These are phyloP conservation scores for Parnassius orleans DNA, from an alignment of 2,888 invertebrate species.

Conservation along the genomic window DNA sequence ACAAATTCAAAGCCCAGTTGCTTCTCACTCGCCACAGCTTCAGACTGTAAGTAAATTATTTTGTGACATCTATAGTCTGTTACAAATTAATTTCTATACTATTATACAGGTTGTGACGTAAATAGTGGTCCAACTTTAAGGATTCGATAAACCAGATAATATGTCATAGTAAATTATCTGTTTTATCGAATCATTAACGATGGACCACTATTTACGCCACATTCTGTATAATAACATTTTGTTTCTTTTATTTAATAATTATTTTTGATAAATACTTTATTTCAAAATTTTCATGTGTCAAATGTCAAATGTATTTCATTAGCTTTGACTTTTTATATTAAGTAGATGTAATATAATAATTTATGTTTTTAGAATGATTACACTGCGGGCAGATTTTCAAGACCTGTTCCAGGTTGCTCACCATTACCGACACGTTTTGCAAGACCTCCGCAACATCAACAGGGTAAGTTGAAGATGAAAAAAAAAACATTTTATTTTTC, in stretches of 20 bases:
- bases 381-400: conserved; percentile 61
- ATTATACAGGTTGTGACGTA: no score
- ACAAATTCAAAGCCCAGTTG: conserved; percentile 74
- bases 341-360: conserved; percentile 1
- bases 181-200: no score
- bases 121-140: no score
- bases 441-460: conserved; percentile 71
- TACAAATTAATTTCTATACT: no score
- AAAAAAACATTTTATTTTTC: not conserved
- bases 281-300: no score
- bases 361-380: conserved; percentile 54
- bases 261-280: no score
- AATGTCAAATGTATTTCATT: not conserved
- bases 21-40: conserved; percentile 73
- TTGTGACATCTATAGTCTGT: no score
- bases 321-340: conserved; percentile 1
- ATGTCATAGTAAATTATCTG: no score
- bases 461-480: conserved; percentile 46
- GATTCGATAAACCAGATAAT: no score
- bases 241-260: no score
- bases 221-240: no score
- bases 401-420: conserved; percentile 70
- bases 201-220: no score
- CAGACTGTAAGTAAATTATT: conserved; percentile 59
- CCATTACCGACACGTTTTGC: conserved; percentile 69